These are phyloP conservation scores for Drosophila lutescens DNA, from an alignment of 2,888 invertebrate genomes.

Conservation along the genomic window DNA sequence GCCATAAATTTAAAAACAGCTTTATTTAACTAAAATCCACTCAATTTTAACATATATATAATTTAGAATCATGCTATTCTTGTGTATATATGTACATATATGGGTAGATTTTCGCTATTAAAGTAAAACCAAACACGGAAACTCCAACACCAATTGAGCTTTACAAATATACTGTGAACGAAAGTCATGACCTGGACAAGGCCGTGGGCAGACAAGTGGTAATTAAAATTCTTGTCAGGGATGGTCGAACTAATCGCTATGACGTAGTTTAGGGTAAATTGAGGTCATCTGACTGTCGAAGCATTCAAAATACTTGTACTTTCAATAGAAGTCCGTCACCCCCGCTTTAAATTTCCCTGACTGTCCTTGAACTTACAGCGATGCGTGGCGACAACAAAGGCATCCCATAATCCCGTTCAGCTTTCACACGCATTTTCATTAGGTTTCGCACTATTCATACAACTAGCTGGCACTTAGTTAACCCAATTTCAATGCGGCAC, in stretches of 20 bases:
- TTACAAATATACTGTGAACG: slow-evolving; percentile 11
- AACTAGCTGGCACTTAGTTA: slow-evolving; percentile 70
- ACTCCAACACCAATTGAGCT: not conserved
- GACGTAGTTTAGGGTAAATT: slow-evolving; percentile 17
- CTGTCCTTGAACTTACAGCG: slow-evolving; percentile 70
- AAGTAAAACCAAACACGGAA: not conserved
- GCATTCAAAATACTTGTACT: slow-evolving; percentile 41
- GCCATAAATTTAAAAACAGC: not conserved
- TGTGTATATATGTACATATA: not conserved
- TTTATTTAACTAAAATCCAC: not conserved
- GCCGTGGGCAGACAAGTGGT: slow-evolving; percentile 1
- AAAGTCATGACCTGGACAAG: slow-evolving; percentile 49
- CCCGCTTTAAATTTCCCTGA: slow-evolving; percentile 35
- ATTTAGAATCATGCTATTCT: not conserved
- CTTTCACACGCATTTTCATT: slow-evolving; percentile 63
- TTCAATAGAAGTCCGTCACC: slow-evolving; percentile 50
- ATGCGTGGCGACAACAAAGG: slow-evolving; percentile 28
- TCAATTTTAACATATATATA: not conserved
- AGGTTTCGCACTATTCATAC: slow-evolving; percentile 56
- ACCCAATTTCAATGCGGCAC: slow-evolving; percentile 69
- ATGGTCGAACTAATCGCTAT: not conserved
- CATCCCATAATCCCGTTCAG: slow-evolving; percentile 27
- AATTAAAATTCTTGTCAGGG: slow-evolving; percentile 4
- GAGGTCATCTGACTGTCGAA: slow-evolving; percentile 44
- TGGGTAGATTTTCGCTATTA: not conserved